Base-by-base conservation (phyloP, 2,888 invertebrate genomes). In the Drosophila borealis region DNA sequence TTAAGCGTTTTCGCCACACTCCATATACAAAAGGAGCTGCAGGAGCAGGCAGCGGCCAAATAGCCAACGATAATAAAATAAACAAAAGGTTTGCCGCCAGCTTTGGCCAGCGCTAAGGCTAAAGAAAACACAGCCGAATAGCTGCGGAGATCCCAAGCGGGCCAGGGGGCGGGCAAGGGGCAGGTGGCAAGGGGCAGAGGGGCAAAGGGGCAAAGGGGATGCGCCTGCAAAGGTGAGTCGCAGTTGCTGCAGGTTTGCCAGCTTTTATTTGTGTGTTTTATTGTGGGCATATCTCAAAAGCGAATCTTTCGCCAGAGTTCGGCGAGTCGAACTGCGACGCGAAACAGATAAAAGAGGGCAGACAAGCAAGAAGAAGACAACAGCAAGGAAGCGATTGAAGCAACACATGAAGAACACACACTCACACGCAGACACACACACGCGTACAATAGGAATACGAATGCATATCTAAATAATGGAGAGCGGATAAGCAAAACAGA, bases 1-100 rank as follows among this genome's bases (percentile, higher is more conserved):
- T 88, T 89, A 80, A 89, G 90, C 88, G 90, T 82, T 89, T 88
- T 80, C 69, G 84, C 88, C 82, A 90, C 91, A 90, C 91, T 88
- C 89, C 89, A 86, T 86, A 90, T 89, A 90, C 82, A 88, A 90
- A 70, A 66, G 76, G 74, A 80, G 78, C 61, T 63, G 73, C 63
- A 77, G 78, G 54, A 70, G 63, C 59, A 54, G 34, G 69, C 67
- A 80, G 59, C 76, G 75, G 61, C 80, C 77, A 78, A 89, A 85
- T 80, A 89, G 87, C 81, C 81, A 89, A 74, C 77, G 84, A 83
- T 85, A 86, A 88, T 81, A 80, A 88, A 88, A 85, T 85, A 88
- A 80, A 88, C 79, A 82, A 81, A 84, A 88, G 83, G 77, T 80
- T 88, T 83, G 84, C 86, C 81, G 86, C 87, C 78, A 72, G 71